Evolutionary conservation across 2,113 vertebrate genomes (phyloP), one percentile per base, ranked within the genome.

Genomic region (Australoheros scitulus): DNA sequence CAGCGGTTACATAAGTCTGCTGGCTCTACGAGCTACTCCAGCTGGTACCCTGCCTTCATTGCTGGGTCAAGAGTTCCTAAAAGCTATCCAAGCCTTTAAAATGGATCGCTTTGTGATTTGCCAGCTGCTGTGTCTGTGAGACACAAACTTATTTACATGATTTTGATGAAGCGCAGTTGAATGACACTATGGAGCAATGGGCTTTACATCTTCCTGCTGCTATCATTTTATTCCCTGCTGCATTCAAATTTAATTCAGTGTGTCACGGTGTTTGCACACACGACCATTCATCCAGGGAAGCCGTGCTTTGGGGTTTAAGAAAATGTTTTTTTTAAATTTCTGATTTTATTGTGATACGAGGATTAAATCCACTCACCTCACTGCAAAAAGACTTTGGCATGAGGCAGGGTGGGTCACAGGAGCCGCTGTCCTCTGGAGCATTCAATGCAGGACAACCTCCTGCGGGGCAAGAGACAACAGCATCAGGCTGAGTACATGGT

Each of bases 301-400:
- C 58, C 38, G 79, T 32, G 78, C 79, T 29, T 13, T 75, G 43
- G 76, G 56, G 47, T 52, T 72, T 72, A 72, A 50, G 17, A 22
- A 24, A 38, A 41, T 20, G 41, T 34, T 17, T 34, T 38, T 80
- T 22, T 55, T 65, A n/a, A n/a, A 11, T 3, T 36, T 83, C 26
- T 6, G 22, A 6, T 24, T 38, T 29, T 8, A 55, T 50, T 13
- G 22, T 7, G 11, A 36, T 3, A 5, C 56, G 38, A 68, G 34
- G 52, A 79, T 14, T 56, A 29, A 61, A 80, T 77, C 41, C 68
- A 94, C 96, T 90, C 95, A 98, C 98, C 97, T 99, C 97, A 5
- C 95, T 97, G 92, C 98, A 99, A 92, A 97, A 97, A 13, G 98
- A 96, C 68, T 97, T 96, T 56, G 96, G 96, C 81, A 97, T 96